Conservation (phyloP, 2,797 vertebrate species). For the Tapera naevia region DNA sequence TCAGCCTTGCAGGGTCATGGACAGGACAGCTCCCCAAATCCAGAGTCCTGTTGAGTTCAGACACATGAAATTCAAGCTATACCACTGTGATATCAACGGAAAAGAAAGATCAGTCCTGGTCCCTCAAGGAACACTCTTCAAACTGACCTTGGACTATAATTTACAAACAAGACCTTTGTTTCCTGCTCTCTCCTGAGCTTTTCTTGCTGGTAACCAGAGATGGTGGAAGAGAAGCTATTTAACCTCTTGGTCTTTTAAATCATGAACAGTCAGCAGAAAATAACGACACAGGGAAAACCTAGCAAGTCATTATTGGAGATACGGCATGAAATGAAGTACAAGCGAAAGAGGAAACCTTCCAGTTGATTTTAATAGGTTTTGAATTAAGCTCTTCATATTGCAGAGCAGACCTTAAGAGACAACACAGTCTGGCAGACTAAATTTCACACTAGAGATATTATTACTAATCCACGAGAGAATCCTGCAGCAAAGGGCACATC, state of each 20-base stretch:
- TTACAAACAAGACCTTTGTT: neutral
- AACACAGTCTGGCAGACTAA: neutral
- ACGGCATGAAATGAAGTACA: neutral
- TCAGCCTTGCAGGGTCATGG: rapidly evolving
- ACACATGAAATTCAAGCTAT: neutral
- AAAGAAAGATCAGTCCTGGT: neutral
- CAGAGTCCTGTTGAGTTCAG: neutral
- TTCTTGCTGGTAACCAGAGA: neutral
- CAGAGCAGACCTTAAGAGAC: neutral
- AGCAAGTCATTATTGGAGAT: neutral
- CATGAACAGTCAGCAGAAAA: neutral
- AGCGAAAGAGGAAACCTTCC: neutral
- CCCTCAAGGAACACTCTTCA: neutral
- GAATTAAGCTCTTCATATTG: neutral
- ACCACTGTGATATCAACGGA: neutral
- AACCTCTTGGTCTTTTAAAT: slow-evolving; percentile 23
- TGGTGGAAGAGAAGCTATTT: neutral
- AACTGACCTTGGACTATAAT: neutral
- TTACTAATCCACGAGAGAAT: neutral
- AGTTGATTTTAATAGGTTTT: neutral
- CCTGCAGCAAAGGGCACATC: neutral
- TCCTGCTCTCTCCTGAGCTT: neutral
- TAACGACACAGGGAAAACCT: neutral
- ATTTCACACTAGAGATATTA: neutral
- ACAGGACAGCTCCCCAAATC: neutral